Base-by-base conservation (phyloP, 2,113 vertebrate species). In the Tyrannus savana region DNA sequence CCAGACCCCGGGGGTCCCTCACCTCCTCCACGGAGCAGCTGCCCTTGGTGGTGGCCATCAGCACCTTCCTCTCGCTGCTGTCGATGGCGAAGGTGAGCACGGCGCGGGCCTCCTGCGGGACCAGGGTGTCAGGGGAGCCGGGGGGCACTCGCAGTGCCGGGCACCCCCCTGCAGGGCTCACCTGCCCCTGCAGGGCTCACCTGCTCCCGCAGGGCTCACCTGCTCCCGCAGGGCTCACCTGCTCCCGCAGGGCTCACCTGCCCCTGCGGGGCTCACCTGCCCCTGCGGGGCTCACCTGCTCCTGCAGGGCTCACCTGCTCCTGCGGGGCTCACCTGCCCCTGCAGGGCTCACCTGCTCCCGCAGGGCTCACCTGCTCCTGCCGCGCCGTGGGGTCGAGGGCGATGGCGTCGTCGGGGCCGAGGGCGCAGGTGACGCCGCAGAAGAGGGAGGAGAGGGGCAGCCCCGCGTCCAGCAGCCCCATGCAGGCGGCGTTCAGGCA, bases 371-470 rank as follows among this genome's bases (percentile, higher is more conserved):
- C 99, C 98, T 98, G 99, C 87, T 99, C 99, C 95, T 99, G 98
- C 33, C 95, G 97, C 22, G 96, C 88, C 0, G 98, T 98, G 79
- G 99, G 99, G 90, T 99, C 99, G 2, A 98, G 98, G 60, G 98
- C 46, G n/a, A 99, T 98, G 41, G 89, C 73, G 3, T 98, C 98
- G 0, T 98, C 97, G 2, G 96, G 15, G 56, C 97, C 92, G 46
- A 99, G 98, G 75, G 98, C 98, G 13, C 99, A 99, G 19, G 99
- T 99, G 72, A 99, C 97, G 0, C 99, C 98, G 2, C 99, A 99
- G 97, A 99, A 99, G 47, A 99, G 98, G n/a, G 98, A 89, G 14
- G 92, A 84, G 97, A 99, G 98, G 3, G 99, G 98, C 84, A 99
- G 96, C 13, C 99, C 99, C 0, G 99, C 98, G 0, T 99, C 99